phyloP scores from a whole-genome alignment of 2,797 vertebrate species.

The Syngnathus acus region DNA sequence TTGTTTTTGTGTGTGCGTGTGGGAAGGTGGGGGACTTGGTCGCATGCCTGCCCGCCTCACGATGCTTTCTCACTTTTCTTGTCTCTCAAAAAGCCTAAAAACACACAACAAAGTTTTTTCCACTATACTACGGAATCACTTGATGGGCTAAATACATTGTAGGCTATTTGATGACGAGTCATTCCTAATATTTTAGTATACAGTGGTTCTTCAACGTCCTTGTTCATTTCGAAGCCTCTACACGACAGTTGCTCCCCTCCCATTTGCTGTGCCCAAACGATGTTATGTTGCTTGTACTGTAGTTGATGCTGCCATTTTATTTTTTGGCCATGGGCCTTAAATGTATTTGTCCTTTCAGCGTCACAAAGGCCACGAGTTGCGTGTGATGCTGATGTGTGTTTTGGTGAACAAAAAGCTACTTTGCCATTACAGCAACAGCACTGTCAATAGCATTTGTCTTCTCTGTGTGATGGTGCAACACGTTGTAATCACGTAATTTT shows the following conservation, averaged over 20 bases:
- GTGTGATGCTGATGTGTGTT: not conserved
- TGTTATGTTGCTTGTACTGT: not conserved
- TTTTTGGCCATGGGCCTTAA: not conserved
- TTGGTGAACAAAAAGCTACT: not conserved
- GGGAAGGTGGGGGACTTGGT: constrained; percentile 33
- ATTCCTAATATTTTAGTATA: not conserved
- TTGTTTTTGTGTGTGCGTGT: constrained; percentile 20
- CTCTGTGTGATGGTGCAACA: too few species aligned
- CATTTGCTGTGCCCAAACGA: not conserved
- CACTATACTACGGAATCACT: not conserved
- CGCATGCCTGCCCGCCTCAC: constrained; percentile 55
- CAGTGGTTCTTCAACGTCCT: not conserved
- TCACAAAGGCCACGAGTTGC: not conserved
- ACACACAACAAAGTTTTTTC: constrained; percentile 45
- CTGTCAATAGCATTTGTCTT: not conserved
- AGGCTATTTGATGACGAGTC: not conserved
- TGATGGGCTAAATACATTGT: not conserved
- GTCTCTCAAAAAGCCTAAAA: constrained; percentile 43
- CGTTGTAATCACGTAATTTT: not conserved
- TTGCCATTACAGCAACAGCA: not conserved
- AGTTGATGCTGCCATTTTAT: not conserved
- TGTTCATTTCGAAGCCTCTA: not conserved
- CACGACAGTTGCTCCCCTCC: not conserved
- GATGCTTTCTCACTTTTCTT: constrained; percentile 63
- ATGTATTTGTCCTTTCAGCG: not conserved